phyloP scores from a whole-genome alignment of 2,888 invertebrate species.

The Drosophila prolongata region DNA sequence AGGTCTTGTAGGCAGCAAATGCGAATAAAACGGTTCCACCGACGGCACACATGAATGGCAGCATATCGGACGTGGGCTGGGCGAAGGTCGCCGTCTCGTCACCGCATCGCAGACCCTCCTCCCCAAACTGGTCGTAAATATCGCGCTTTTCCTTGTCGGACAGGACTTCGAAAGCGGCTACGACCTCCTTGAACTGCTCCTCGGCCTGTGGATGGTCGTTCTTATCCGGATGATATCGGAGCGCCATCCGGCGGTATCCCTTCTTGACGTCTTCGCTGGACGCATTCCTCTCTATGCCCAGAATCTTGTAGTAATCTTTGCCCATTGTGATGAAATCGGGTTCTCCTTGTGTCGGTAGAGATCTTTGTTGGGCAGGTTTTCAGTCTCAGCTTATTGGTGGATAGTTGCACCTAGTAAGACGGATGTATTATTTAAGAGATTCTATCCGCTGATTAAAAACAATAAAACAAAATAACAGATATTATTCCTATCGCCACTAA shows the following conservation, averaged over 20 bases:
- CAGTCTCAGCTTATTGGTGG: not conserved
- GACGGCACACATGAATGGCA: conserved; percentile 63
- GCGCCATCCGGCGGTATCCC: conserved; percentile 35
- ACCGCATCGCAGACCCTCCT: conserved; percentile 53
- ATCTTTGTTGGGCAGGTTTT: not conserved
- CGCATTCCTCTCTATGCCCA: conserved; percentile 37
- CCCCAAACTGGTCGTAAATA: conserved; percentile 55
- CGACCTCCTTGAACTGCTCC: conserved; percentile 55
- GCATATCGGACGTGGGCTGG: conserved; percentile 59
- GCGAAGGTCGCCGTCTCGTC: conserved; percentile 12
- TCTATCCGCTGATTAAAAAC: not conserved
- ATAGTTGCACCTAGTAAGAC: not conserved
- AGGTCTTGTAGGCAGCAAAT: conserved; percentile 64
- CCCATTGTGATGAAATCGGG: conserved; percentile 25
- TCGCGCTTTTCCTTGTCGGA: conserved; percentile 61
- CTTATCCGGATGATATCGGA: conserved; percentile 47
- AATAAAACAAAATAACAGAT: not conserved
- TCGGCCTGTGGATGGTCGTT: conserved; percentile 65
- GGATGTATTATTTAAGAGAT: not conserved
- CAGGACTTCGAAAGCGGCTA: conserved; percentile 59
- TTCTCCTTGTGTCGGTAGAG: not conserved
- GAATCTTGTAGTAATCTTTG: conserved; percentile 36
- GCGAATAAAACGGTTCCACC: conserved; percentile 66
- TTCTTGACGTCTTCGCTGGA: conserved; percentile 20
- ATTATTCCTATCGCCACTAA: not conserved